These are phyloP conservation scores for Lamprologus tigripictilis DNA, from an alignment of 2,113 vertebrate genomes.

Conservation along the genomic window DNA sequence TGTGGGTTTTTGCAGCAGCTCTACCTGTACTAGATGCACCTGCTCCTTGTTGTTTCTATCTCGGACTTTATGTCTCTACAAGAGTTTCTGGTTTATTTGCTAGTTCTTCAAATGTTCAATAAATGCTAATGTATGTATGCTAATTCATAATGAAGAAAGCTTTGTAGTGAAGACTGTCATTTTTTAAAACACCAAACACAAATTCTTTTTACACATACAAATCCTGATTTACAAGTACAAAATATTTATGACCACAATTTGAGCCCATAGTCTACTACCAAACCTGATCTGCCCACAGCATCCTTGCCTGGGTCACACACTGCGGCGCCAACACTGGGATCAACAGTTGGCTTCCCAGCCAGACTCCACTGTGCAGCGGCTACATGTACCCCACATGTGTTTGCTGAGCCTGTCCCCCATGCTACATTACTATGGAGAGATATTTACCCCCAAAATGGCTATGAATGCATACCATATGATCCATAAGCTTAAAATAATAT, in stretches of 20 bases:
- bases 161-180: too few species aligned
- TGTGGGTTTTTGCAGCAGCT: too few species aligned
- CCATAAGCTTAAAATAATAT: neutral
- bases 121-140: too few species aligned
- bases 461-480: neutral
- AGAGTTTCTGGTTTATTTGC: too few species aligned
- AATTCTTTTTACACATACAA: too few species aligned
- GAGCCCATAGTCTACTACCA: neutral
- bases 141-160: too few species aligned
- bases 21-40: too few species aligned
- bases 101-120: too few species aligned
- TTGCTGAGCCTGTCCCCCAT: neutral
- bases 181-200: neutral
- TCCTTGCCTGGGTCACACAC: neutral
- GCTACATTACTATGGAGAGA: neutral
- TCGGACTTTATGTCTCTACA: fast-evolving
- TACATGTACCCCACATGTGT: neutral
- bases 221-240: neutral
- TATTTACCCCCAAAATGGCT: neutral
- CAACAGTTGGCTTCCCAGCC: neutral
- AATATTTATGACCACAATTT: neutral
- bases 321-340: neutral
- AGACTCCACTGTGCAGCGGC: neutral
- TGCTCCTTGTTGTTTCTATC: too few species aligned
- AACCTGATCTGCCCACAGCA: neutral